A percentile compares a stretch with the other conserved stretches of the same genome.
Evolutionary conservation across 2,797 vertebrate species (phyloP).

Genomic region (Acanthiza pusilla): DNA sequence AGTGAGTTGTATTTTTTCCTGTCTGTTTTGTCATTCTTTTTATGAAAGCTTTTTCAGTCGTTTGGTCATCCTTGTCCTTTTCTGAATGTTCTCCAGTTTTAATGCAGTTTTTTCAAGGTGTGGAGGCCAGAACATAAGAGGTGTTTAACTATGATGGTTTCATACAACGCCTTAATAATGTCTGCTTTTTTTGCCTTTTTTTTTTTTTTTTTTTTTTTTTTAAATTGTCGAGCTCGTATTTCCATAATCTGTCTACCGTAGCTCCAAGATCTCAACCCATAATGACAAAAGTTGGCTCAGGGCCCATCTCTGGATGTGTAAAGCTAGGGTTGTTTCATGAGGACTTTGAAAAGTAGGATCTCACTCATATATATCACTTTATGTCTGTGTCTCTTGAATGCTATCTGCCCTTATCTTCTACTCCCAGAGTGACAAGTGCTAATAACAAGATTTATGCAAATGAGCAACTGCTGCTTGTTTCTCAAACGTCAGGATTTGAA

Average conservation of each 20-base stretch:
- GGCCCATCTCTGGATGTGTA: neutral
- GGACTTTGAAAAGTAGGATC: conserved; percentile 15
- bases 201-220: no score
- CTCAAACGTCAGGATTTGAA: neutral
- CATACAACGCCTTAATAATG: neutral
- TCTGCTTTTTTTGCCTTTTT: neutral
- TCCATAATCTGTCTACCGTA: neutral
- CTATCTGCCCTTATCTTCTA: conserved; percentile 26
- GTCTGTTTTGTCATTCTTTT: neutral
- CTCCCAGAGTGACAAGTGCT: conserved; percentile 51
- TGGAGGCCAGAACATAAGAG: neutral
- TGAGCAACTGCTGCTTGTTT: conserved; percentile 29
- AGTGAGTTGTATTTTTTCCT: neutral
- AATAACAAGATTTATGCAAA: conserved; percentile 46
- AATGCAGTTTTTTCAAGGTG: neutral
- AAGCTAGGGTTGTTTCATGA: neutral
- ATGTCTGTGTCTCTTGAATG: neutral
- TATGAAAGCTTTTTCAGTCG: neutral
- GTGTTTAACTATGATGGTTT: neutral
- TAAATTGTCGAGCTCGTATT: neutral
- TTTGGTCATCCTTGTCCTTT: neutral
- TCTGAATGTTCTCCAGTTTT: neutral
- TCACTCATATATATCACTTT: neutral
- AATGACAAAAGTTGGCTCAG: conserved; percentile 7
- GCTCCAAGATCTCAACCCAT: neutral